Evolutionary conservation across 2,113 vertebrate genomes (phyloP).

Genomic region (Ahaetulla prasina): DNA sequence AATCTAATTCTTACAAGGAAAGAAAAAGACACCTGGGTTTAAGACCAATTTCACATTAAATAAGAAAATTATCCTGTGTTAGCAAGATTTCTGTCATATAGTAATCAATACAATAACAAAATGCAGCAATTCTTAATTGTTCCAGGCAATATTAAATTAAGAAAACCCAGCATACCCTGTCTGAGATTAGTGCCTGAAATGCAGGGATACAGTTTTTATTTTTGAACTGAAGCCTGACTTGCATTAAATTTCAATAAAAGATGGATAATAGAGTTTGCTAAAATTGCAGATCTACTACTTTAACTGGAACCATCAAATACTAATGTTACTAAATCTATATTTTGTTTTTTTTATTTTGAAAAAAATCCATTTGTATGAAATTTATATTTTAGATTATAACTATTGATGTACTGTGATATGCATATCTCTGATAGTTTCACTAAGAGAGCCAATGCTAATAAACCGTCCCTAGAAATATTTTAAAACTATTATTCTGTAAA

Average conservation of each 20-base stretch:
- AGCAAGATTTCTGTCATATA: neutral
- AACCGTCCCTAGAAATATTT: neutral
- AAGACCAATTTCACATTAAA: neutral
- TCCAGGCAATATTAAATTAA: neutral
- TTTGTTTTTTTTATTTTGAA: neutral
- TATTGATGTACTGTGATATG: neutral
- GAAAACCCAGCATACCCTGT: neutral
- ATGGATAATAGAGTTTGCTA: neutral
- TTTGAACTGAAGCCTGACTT: neutral
- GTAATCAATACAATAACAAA: neutral
- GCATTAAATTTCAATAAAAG: neutral
- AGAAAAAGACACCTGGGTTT: neutral
- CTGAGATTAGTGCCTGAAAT: neutral
- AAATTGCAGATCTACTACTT: constrained; percentile 13
- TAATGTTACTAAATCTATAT: neutral
- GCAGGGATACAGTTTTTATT: neutral
- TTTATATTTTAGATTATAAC: neutral
- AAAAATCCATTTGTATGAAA: neutral
- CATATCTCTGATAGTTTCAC: neutral
- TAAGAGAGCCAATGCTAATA: neutral
- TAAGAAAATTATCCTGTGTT: neutral
- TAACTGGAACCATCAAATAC: neutral
- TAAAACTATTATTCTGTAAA: neutral
- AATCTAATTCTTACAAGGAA: neutral
- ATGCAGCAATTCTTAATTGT: neutral